Evolutionary conservation across 2,113 vertebrate genomes (phyloP).

Genomic region (Talpa occidentalis): DNA sequence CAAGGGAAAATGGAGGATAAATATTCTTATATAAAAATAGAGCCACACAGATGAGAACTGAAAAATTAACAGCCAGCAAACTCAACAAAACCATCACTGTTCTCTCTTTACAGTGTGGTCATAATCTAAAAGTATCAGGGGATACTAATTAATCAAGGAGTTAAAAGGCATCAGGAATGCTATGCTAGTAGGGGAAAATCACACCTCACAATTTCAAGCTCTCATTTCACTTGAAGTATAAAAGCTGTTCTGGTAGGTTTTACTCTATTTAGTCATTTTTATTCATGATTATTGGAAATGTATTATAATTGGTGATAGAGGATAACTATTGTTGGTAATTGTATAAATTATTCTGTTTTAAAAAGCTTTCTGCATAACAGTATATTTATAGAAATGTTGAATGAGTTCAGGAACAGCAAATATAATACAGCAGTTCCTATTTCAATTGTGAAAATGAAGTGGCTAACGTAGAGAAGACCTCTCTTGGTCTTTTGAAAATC

Average conservation of each 20-base stretch:
- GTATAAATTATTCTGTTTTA: constrained; percentile 37
- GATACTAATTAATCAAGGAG: constrained; percentile 22
- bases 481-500: constrained; percentile 44
- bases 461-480: constrained; percentile 33
- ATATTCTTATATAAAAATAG: not conserved
- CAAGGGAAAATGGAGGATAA: constrained; percentile 15
- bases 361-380: constrained; percentile 24
- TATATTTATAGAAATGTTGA: constrained; percentile 29
- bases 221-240: constrained; percentile 34
- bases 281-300: constrained; percentile 57
- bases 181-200: not conserved
- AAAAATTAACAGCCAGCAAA: constrained; percentile 47
- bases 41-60: constrained; percentile 29
- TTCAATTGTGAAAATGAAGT: constrained; percentile 63
- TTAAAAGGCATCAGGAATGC: constrained; percentile 1
- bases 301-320: constrained; percentile 51
- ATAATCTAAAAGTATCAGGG: not conserved
- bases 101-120: not conserved
- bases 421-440: constrained; percentile 6
- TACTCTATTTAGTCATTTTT: constrained; percentile 54
- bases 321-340: constrained; percentile 28
- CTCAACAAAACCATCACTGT: not conserved
- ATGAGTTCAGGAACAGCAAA: constrained; percentile 32
- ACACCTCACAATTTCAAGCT: not conserved
- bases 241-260: constrained; percentile 38